Conservation (phyloP, 2,888 invertebrate genomes). For the Spicauda simplicius region DNA sequence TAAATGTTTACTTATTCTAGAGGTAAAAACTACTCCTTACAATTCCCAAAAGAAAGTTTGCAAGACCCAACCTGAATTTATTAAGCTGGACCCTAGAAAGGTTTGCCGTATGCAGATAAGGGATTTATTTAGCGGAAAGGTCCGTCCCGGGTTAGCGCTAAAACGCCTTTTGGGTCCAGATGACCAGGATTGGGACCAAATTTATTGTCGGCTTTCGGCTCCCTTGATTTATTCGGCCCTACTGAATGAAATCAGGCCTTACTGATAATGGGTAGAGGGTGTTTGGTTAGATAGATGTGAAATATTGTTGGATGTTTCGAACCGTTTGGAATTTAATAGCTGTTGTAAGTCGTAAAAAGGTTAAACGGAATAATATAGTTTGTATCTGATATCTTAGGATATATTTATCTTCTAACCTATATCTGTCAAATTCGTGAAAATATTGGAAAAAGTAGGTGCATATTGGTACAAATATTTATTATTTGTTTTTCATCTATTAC, state of each 20-base stretch:
- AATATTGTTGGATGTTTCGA: constrained; percentile 20
- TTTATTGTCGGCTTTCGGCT: constrained; percentile 81
- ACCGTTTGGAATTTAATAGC: constrained; percentile 20
- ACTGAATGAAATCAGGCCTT: constrained; percentile 67
- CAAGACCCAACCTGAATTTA: constrained; percentile 84
- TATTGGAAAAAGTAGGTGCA: too few relatives aligned
- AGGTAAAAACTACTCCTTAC: constrained; percentile 57
- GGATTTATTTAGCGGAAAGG: constrained; percentile 85
- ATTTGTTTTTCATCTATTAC: too few relatives aligned
- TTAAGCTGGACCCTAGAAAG: constrained; percentile 85
- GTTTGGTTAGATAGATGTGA: constrained; percentile 32
- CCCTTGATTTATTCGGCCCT: constrained; percentile 78
- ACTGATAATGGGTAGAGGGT: constrained; percentile 34
- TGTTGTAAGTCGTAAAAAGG: background rate
- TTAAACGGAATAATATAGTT: too few relatives aligned
- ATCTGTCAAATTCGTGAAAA: too few relatives aligned
- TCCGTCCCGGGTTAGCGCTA: constrained; percentile 81
- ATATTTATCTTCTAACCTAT: too few relatives aligned
- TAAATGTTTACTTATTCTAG: background rate
- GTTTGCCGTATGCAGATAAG: constrained; percentile 86
- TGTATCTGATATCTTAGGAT: too few relatives aligned
- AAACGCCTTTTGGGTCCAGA: constrained; percentile 79
- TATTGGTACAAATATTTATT: too few relatives aligned
- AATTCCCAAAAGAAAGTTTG: constrained; percentile 66
- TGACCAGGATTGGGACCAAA: constrained; percentile 81